These are phyloP conservation scores for Deroplatys truncata DNA, from an alignment of 2,888 invertebrate species.

Conservation along the genomic window DNA sequence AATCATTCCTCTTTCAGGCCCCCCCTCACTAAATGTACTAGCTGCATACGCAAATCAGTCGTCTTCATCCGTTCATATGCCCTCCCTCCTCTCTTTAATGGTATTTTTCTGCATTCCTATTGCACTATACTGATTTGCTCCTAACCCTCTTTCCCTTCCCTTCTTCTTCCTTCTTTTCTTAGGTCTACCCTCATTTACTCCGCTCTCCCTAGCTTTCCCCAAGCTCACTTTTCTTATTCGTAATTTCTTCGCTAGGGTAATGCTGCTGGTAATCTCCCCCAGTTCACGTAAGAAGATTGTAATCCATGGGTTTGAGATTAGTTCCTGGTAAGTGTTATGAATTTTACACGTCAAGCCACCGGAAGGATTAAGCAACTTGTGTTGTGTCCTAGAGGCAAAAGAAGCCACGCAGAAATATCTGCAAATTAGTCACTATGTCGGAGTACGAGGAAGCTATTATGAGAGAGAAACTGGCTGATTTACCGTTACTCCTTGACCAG, in stretches of 20 bases:
- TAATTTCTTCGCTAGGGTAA: too few species aligned
- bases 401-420: neutral
- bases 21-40: too few species aligned
- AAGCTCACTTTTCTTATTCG: neutral
- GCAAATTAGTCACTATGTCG: neutral
- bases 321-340: neutral
- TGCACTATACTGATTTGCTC: too few species aligned
- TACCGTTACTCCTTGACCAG: neutral
- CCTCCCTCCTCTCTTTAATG: too few species aligned
- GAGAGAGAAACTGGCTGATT: neutral
- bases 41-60: too few species aligned
- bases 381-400: neutral
- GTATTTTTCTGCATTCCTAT: too few species aligned
- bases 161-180: neutral
- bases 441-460: neutral
- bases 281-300: neutral
- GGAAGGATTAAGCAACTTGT: neutral
- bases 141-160: neutral
- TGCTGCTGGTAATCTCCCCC: too few species aligned
- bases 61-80: too few species aligned
- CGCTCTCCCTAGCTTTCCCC: too few species aligned
- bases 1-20: too few species aligned
- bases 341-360: neutral
- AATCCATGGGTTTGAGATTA: too few species aligned
- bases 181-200: neutral